phyloP scores from a whole-genome alignment of 2,113 vertebrate species.

The Anguilla rostrata region DNA sequence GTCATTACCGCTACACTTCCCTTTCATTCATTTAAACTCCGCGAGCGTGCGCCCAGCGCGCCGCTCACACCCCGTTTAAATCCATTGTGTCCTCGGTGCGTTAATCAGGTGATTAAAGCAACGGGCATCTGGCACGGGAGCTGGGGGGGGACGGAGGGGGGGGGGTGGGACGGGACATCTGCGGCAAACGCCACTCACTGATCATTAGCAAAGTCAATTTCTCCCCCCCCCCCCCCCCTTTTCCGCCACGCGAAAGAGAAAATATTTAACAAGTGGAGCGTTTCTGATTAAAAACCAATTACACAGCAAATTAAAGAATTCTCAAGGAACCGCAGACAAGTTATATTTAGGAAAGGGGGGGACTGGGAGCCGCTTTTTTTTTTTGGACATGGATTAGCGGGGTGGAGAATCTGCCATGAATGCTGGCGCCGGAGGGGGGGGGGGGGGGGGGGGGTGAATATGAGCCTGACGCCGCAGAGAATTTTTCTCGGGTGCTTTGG shows the following conservation, averaged over 20 bases:
- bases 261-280: slow-evolving; percentile 39
- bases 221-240: slow-evolving; percentile 10
- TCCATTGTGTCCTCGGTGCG: slow-evolving; percentile 9
- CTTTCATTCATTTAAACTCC: slow-evolving; percentile 19
- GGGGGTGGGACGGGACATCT: slow-evolving; percentile 19
- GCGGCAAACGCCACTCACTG: slow-evolving; percentile 27
- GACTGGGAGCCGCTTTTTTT: not conserved
- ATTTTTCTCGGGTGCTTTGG: not conserved
- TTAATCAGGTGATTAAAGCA: slow-evolving; percentile 31
- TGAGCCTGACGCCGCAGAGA: not conserved
- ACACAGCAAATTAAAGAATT: slow-evolving; percentile 44
- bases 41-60: not conserved
- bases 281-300: slow-evolving; percentile 51
- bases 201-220: slow-evolving; percentile 43
- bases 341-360: slow-evolving; percentile 36
- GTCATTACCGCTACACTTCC: slow-evolving; percentile 13
- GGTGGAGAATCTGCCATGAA: not conserved
- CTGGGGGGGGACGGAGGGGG: not conserved
- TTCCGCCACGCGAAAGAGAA: slow-evolving; percentile 15
- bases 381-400: slow-evolving; percentile 16
- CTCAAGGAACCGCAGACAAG: slow-evolving; percentile 16
- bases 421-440: not conserved
- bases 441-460: not conserved
- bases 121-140: slow-evolving; percentile 30
- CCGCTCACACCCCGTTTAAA: slow-evolving; percentile 16